Conservation (phyloP, 1,140 invertebrate species). For the Eriosoma lanigerum region DNA sequence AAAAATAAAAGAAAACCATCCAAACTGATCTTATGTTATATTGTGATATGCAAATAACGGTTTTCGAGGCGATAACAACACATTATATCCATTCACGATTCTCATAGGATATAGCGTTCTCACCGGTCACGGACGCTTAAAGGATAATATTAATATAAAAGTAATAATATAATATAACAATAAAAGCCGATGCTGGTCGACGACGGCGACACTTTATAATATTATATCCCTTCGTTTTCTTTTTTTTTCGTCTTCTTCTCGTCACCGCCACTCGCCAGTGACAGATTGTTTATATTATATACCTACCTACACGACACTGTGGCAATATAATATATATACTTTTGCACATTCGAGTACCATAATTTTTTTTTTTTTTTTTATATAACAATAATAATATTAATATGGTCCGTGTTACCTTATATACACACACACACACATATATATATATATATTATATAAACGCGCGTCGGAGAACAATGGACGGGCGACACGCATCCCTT, state of each 20-base stretch:
- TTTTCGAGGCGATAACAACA: constrained; percentile 34
- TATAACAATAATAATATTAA: constrained; percentile 16
- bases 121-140: constrained; percentile 37
- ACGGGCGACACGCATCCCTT: constrained; percentile 49
- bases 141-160: constrained; percentile 26
- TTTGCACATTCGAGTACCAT: constrained; percentile 35
- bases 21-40: not conserved
- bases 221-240: constrained; percentile 9
- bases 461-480: constrained; percentile 38
- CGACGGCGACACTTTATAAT: not conserved
- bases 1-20: constrained; percentile 3
- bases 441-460: too few relatives aligned
- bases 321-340: not conserved
- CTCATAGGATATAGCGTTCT: constrained; percentile 26
- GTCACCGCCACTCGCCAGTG: not conserved
- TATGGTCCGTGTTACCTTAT: constrained; percentile 43
- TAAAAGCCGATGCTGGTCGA: constrained; percentile 23
- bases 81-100: not conserved
- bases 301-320: not conserved
- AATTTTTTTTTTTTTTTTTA: constrained; percentile 1
- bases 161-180: not conserved
- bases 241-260: too few relatives aligned
- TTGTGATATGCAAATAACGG: not conserved
- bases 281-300: constrained; percentile 42
- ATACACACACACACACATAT: too few relatives aligned